Evolutionary conservation across 2,888 invertebrate species (phyloP), one percentile per base, ranked within the genome.

Genomic region (Dryocosmus kuriphilus): DNA sequence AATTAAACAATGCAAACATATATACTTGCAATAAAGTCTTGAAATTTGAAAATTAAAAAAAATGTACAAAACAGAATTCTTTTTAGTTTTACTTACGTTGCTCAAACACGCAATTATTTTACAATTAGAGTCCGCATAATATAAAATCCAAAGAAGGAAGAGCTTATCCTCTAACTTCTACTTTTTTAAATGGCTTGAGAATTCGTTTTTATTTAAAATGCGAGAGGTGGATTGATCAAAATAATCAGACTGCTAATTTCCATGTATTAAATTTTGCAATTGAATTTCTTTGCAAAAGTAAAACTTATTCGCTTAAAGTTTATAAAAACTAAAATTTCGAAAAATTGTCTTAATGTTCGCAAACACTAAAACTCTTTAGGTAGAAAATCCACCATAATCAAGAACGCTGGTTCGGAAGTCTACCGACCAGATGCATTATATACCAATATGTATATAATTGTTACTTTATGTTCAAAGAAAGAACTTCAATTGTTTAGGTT

Each of bases 371-470:
- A n/a, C 30, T 16, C n/a, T n/a, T 62, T 65, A 24, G 5, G n/a
- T 71, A 71, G n/a, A 32, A 51, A 71, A 71, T 51, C 11, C n/a
- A 51, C 14, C n/a, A 30, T 51, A 32, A 11, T n/a, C 51, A 46
- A 51, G 35, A 35, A 63, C 4, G 62, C 19, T 79, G 75, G 74
- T 82, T 82, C 83, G 78, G 86, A 86, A 89, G 88, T 88, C 87
- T 85, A 86, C 86, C 85, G 86, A 86, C 84, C 88, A 35, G n/a
- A 86, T 84, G 84, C 84, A 88, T 89, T 86, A 88, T 88, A 90
- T 88, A 90, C 87, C 86, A 88, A 88, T 87, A 89, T 89, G 89
- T 89, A 90, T 90, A 90, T 88, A 87, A 87, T 88, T 85, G 87
- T 85, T 86, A 88, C 84, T 85, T 83, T 86, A 88, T 84, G 87